Base-by-base conservation (phyloP, 2,797 vertebrate species). In the Leuciscus waleckii region DNA sequence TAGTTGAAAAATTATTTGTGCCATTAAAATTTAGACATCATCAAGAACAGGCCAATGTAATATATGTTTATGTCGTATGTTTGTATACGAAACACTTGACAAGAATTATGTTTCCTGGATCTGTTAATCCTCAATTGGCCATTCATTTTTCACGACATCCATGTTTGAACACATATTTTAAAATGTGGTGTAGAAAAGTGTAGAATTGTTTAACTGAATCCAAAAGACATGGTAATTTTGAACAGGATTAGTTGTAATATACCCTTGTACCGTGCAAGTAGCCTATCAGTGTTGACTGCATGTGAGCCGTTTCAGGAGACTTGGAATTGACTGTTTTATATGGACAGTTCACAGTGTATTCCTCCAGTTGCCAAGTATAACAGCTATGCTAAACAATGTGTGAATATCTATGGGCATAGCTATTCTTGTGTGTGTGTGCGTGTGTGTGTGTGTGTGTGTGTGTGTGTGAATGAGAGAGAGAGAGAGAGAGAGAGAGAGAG, bases 281-380 rank as follows among this genome's bases (percentile, higher is more conserved):
- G 23, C 56, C 46, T 79, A 68, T 86, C 73, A 58, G 63, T 85
- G 85, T 85, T 85, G 86, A 83, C 80, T 54, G 58, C 61, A 32
- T 32, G 14, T 32, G 14, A 76, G 79, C 51, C 85, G 46, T 86
- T 79, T 71, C 73, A 73, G 71, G 79, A 51, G 80, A 79, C 58
- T 85, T 69, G 29, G 71, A 65, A 61, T 76, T 82, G 76, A 83
- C 82, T 78, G 86, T 89, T 89, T 84, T 86, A 89, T 89, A 89
- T 88, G 49, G 84, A 90, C 79, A 87, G 81, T 88, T 81, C 79
- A 39, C 81, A 81, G 63, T 80, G 67, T 71, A 37, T 85, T 73
- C 70, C 78, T 88, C 56, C 71, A 86, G 69, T 79, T 75, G 82
- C 83, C 74, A 84, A 67, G 69, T 61, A 78, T 46, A 85, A 81